Conservation (phyloP, 2,888 invertebrate genomes). For the Sceliomorpha sp. region DNA sequence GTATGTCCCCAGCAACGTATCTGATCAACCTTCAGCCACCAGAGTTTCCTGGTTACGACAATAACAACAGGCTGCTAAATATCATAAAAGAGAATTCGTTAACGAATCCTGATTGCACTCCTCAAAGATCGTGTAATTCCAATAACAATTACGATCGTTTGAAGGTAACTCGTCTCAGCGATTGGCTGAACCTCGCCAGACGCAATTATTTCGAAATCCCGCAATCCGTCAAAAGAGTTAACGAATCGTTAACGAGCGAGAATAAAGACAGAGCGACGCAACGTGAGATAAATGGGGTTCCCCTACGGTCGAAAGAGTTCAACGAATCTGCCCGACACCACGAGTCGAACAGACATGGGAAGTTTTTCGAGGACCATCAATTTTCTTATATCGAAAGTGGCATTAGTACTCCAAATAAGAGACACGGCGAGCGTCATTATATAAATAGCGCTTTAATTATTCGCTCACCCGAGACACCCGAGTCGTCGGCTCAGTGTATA, state of each 20-base stretch:
- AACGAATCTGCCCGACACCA: not conserved
- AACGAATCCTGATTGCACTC: not conserved
- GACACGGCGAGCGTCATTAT: slow-evolving; percentile 24
- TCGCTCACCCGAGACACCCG: slow-evolving; percentile 30
- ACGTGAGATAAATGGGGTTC: not conserved
- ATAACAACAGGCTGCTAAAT: slow-evolving; percentile 64
- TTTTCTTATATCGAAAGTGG: slow-evolving; percentile 2
- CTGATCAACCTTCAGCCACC: slow-evolving; percentile 53
- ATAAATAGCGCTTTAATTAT: slow-evolving; percentile 57
- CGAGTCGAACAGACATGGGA: not conserved
- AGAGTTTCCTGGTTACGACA: not conserved
- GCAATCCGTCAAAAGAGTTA: not conserved
- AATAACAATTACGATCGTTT: slow-evolving; percentile 65
- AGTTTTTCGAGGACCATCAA: not conserved
- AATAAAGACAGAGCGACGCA: not conserved
- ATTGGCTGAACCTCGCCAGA: slow-evolving; percentile 76
- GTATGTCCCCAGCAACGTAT: slow-evolving; percentile 64
- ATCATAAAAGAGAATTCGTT: slow-evolving; percentile 72
- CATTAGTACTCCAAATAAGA: not conserved
- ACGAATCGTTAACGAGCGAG: slow-evolving; percentile 1
- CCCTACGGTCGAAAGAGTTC: not conserved
- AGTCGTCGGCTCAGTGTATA: slow-evolving; percentile 52
- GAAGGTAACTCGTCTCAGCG: slow-evolving; percentile 72
- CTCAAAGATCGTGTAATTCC: not conserved
- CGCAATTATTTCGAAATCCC: slow-evolving; percentile 55